A percentile compares a stretch with the other conserved stretches of the same genome.
These are phyloP conservation scores for Momotus momota DNA, from an alignment of 2,797 vertebrate species.

Conservation along the genomic window DNA sequence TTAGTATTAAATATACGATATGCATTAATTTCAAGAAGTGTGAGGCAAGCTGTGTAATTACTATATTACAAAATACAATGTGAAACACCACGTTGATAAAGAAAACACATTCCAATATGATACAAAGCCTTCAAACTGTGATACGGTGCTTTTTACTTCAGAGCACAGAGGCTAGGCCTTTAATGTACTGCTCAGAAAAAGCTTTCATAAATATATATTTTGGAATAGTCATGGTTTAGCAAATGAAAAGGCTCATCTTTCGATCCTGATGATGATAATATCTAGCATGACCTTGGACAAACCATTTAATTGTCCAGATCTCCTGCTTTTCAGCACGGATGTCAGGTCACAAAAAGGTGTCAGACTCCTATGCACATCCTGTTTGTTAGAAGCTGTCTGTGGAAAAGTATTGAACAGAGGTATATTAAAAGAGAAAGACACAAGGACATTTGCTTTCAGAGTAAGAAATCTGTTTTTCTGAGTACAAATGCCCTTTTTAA, in stretches of 20 bases:
- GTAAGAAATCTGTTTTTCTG: neutral
- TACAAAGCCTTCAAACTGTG: neutral
- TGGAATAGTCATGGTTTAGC: neutral
- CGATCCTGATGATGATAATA: neutral
- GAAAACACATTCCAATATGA: neutral
- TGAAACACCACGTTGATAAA: slow-evolving; percentile 1
- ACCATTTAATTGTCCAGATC: neutral
- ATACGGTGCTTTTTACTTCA: neutral
- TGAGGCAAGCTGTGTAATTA: neutral
- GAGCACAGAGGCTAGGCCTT: neutral
- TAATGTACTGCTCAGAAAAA: neutral
- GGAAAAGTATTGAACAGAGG: neutral
- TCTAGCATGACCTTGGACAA: neutral
- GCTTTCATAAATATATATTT: neutral
- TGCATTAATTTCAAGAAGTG: slow-evolving; percentile 1
- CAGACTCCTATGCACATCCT: neutral
- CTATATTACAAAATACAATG: neutral
- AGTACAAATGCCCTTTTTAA: neutral
- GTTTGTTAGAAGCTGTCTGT: neutral
- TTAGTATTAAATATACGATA: slow-evolving; percentile 16
- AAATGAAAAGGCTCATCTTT: neutral
- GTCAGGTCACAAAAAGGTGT: neutral
- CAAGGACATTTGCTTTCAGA: neutral
- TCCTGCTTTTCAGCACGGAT: neutral
- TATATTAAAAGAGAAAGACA: neutral